Evolutionary conservation across 1,140 invertebrate genomes (phyloP), one percentile per base, ranked within the genome.

Genomic region (Frieseomelitta varia): DNA sequence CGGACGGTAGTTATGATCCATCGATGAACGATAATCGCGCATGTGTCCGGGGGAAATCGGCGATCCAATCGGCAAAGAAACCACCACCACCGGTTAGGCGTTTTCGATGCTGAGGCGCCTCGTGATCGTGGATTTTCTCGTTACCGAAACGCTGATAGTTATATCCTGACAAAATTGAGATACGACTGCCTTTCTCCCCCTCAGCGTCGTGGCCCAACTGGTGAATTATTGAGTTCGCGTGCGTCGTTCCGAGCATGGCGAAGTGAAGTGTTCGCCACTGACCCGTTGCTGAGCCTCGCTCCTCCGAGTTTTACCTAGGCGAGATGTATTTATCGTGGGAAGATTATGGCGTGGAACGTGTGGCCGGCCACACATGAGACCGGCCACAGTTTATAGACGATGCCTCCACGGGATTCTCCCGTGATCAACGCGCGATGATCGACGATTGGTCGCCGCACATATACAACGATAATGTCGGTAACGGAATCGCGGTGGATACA

Each of bases 261-360:
- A 47, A 47, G 39, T 47, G 39, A 17, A 51, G 55, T 79, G 61
- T 51, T 71, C 51, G 47, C 79, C 51, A 65, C 63, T 75, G 78
- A 85, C 81, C 84, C 68, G 55, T 8, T 47, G 0, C 39, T 47
- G 69, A 51, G 21, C 56, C 30, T 76, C 56, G 19, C 34, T 39
- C 81, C 65, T 21, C 3, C 56, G 19, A 21, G 82, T 89, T 87
- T 91, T 84, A 81, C 65, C 78, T 81, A 76, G 39, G 78, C 63
- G 21, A 75, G 87, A 88, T 69, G 58, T 91, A 92, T 92, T 91
- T 92, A 92, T 91, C 39, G 91, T 90, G 91, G 84, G 91, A 90
- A 86, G 85, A 89, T 84, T 67, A 73, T 86, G 87, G 86, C 82
- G 65, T 69, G 27, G 61, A 79, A 84, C 82, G 56, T 51, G 69